Conservation (phyloP, 2,113 vertebrate genomes). For the Aplodontia rufa region DNA sequence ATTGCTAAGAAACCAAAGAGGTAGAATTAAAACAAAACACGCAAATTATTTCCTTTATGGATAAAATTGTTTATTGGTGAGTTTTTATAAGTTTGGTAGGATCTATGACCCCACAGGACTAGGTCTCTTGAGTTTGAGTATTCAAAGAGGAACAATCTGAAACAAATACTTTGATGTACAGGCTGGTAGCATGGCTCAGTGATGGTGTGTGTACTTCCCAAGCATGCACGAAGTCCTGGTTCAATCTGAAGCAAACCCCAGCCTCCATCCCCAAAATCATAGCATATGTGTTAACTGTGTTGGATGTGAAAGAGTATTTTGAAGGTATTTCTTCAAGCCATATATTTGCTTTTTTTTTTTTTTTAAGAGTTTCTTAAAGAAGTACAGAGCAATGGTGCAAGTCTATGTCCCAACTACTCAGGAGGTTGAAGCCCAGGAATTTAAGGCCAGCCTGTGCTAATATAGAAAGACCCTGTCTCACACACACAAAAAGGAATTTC, state of each 20-base stretch:
- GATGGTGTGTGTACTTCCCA: background rate
- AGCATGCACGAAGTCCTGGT: background rate
- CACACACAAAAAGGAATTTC: background rate
- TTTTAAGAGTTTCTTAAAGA: no score
- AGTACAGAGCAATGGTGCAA: background rate
- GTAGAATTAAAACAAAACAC: background rate
- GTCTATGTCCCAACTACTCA: background rate
- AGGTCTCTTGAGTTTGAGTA: background rate
- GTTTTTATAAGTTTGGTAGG: background rate
- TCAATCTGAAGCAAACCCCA: background rate
- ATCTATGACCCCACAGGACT: background rate
- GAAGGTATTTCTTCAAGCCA: background rate
- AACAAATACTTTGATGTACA: background rate
- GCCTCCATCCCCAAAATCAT: background rate
- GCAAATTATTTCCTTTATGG: background rate
- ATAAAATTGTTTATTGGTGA: background rate
- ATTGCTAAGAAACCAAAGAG: background rate
- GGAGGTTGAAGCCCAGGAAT: background rate
- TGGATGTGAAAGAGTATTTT: background rate
- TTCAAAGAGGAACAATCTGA: background rate
- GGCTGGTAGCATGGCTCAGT: background rate
- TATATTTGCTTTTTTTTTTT: background rate
- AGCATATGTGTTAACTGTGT: background rate
- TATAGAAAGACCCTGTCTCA: background rate
- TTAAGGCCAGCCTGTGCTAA: background rate